Evolutionary conservation across 2,888 invertebrate species (phyloP).

Genomic region (Synanthedon andrenaeformis): DNA sequence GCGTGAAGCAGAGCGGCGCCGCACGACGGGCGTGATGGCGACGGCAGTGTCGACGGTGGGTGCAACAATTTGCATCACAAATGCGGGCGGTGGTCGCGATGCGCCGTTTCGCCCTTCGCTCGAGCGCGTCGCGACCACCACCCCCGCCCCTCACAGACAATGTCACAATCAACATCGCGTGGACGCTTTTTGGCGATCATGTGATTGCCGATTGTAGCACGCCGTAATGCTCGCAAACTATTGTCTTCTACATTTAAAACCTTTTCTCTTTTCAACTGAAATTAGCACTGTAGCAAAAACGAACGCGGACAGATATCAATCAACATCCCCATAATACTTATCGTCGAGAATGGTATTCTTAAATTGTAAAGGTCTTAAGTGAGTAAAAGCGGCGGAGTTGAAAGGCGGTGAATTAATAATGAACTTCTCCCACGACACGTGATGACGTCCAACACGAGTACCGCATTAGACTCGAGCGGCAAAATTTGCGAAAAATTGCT

Average conservation of each 20-base stretch:
- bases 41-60: slow-evolving; percentile 26
- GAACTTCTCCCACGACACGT: slow-evolving; percentile 65
- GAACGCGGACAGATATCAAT: neutral
- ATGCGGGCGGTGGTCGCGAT: slow-evolving; percentile 47
- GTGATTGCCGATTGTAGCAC: slow-evolving; percentile 63
- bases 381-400: slow-evolving; percentile 48
- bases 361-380: slow-evolving; percentile 35
- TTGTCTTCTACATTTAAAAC: slow-evolving; percentile 1
- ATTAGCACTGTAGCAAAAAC: neutral
- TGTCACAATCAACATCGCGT: slow-evolving; percentile 68
- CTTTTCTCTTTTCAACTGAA: slow-evolving; percentile 10
- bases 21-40: slow-evolving; percentile 16
- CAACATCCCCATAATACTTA: slow-evolving; percentile 9
- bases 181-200: slow-evolving; percentile 62
- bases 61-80: slow-evolving; percentile 44
- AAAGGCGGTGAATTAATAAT: slow-evolving; percentile 64
- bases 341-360: slow-evolving; percentile 22
- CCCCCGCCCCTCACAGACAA: slow-evolving; percentile 53
- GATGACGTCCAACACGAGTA: slow-evolving; percentile 69
- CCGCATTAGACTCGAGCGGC: slow-evolving; percentile 59
- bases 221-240: slow-evolving; percentile 39
- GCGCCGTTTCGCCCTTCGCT: slow-evolving; percentile 31
- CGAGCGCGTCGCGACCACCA: slow-evolving; percentile 27
- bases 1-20: slow-evolving; percentile 45
- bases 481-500: slow-evolving; percentile 40